Evolutionary conservation across 2,113 vertebrate genomes (phyloP).

Genomic region (Amphiprion ocellaris): DNA sequence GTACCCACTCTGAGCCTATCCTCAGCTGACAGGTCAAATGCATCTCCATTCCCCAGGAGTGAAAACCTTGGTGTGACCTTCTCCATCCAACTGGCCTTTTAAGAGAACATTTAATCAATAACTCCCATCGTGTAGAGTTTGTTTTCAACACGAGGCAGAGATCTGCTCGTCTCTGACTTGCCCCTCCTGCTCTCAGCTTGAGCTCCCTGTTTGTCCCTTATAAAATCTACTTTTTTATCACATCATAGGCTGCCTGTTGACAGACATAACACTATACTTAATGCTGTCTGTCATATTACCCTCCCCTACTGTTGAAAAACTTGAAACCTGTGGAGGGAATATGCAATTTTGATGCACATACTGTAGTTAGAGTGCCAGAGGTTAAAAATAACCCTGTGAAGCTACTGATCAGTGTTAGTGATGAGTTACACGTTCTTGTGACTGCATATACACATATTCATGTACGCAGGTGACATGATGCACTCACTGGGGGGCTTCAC

Average conservation of each 20-base stretch:
- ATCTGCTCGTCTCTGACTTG: conserved; percentile 20
- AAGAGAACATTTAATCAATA: conserved; percentile 76
- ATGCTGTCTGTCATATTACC: not conserved
- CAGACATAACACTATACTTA: not conserved
- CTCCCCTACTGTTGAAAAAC: not conserved
- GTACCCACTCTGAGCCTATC: conserved; percentile 45
- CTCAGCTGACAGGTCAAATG: conserved; percentile 68
- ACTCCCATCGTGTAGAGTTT: conserved; percentile 55
- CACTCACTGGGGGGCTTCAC: not conserved
- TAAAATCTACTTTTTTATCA: conserved; percentile 22
- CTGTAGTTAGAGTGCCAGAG: not conserved
- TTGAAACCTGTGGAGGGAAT: not conserved
- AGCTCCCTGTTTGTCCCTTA: not conserved
- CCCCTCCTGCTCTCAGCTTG: conserved; percentile 16
- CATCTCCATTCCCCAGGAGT: conserved; percentile 59
- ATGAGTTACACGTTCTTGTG: not conserved
- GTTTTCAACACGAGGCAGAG: conserved; percentile 49
- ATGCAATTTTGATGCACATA: not conserved
- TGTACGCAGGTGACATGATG: too few relatives aligned
- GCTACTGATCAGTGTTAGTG: not conserved
- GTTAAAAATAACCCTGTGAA: not conserved
- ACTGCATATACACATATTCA: too few relatives aligned
- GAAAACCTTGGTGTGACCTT: conserved; percentile 72
- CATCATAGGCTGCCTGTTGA: not conserved
- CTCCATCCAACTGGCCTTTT: conserved; percentile 63